These are phyloP conservation scores for Scelioninae gen. 2 DNA, from an alignment of 2,888 invertebrate species.

Conservation along the genomic window DNA sequence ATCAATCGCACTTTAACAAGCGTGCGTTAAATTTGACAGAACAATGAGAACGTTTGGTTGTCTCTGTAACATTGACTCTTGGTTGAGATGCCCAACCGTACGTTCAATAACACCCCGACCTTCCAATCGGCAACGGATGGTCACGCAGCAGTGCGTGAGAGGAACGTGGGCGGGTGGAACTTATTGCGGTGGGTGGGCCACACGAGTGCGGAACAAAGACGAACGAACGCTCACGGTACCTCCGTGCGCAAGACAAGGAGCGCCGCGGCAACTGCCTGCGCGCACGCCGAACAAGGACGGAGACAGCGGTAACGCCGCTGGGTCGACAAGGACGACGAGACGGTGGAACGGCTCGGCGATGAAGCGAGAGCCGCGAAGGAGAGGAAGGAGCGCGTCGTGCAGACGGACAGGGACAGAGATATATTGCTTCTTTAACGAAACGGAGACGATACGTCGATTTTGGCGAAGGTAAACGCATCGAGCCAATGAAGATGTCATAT, in stretches of 20 bases:
- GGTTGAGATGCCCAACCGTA: slow-evolving; percentile 47
- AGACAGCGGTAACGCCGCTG: slow-evolving; percentile 16
- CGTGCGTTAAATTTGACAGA: slow-evolving; percentile 46
- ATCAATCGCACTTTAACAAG: slow-evolving; percentile 44
- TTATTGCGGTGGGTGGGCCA: slow-evolving; percentile 66
- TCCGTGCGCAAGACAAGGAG: slow-evolving; percentile 38
- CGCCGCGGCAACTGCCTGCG: slow-evolving; percentile 30
- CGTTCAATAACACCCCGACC: slow-evolving; percentile 63
- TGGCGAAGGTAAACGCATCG: slow-evolving; percentile 19
- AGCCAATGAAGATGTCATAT: slow-evolving; percentile 32
- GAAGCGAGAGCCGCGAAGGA: neutral
- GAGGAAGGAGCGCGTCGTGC: slow-evolving; percentile 22
- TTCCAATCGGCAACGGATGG: slow-evolving; percentile 70
- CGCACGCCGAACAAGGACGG: slow-evolving; percentile 25
- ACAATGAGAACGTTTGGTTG: slow-evolving; percentile 48
- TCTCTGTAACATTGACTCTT: slow-evolving; percentile 50
- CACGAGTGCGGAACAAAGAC: slow-evolving; percentile 58
- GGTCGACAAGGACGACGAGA: slow-evolving; percentile 9
- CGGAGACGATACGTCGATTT: slow-evolving; percentile 40
- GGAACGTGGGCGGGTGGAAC: slow-evolving; percentile 70
- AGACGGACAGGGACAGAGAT: slow-evolving; percentile 22
- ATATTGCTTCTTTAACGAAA: slow-evolving; percentile 34
- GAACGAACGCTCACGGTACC: slow-evolving; percentile 36
- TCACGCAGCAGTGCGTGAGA: slow-evolving; percentile 66
- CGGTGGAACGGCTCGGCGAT: neutral